These are phyloP conservation scores for Oceanodroma tethys DNA, from an alignment of 2,113 vertebrate genomes.

Conservation along the genomic window DNA sequence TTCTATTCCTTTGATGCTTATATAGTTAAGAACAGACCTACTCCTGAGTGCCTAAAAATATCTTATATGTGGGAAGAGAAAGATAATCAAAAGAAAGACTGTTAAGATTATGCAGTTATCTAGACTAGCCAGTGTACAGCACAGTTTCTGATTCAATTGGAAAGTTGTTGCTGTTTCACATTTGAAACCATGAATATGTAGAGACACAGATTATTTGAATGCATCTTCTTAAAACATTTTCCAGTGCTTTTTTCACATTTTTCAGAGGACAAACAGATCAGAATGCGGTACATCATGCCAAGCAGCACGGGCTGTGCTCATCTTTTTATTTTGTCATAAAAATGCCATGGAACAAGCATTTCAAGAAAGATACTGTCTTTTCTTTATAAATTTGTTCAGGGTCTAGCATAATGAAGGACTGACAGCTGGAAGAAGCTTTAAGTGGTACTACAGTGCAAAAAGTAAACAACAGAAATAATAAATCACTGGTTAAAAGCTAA, in stretches of 20 bases:
- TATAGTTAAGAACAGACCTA: not conserved
- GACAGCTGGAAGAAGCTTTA: not conserved
- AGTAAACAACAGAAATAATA: not conserved
- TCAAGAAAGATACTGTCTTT: not conserved
- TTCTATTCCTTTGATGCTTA: not conserved
- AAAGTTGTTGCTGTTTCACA: not conserved
- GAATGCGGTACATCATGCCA: not conserved
- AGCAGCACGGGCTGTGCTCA: not conserved
- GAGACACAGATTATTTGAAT: not conserved
- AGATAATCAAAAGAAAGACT: not conserved
- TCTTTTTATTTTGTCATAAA: not conserved
- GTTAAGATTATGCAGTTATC: not conserved
- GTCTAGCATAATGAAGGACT: not conserved
- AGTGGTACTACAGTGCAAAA: not conserved
- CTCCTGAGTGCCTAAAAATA: constrained; percentile 25
- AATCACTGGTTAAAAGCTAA: not conserved
- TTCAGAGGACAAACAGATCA: not conserved
- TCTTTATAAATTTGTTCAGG: not conserved
- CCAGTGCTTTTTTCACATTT: not conserved
- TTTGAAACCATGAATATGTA: not conserved
- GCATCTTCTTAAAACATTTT: not conserved
- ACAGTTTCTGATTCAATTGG: not conserved
- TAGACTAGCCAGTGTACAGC: not conserved
- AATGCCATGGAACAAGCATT: not conserved
- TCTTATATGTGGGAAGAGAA: not conserved